Evolutionary conservation across 2,113 vertebrate species (phyloP), one percentile per base, ranked within the genome.

Genomic region (Tychaedon coryphoeus): DNA sequence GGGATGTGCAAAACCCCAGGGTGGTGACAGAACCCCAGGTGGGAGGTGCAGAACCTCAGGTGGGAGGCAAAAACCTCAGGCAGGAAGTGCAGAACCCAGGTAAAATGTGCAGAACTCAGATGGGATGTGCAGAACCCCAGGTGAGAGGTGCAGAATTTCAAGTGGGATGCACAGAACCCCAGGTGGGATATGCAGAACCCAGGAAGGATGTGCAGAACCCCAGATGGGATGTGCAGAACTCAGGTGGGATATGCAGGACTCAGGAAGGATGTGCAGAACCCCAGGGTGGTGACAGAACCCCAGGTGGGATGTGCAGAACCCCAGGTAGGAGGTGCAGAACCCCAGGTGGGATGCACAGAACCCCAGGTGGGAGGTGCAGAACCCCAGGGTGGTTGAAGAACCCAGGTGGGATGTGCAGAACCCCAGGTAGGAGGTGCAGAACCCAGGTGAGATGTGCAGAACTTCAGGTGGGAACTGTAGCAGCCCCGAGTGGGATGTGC

Each of bases 401-500:
- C n/a, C n/a, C n/a, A 13, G 14, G 12, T 60, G 36, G 19, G 34
- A 60, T 2, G 9, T 23, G 2, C 40, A 66, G n/a, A 40, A 9
- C 60, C 45, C 2, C 2, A 0, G 9, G 12, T n/a, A 47, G 33
- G 64, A 54, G 0, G 1, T 1, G 4, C 36, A 64, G 77, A 70
- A 10, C 6, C 7, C 1, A 29, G 3, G 4, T 25, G 26, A 12
- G 19, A 60, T 6, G 6, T 17, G 8, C n/a, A 58, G 31, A n/a
- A 12, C 6, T n/a, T n/a, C 6, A 16, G 23, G 19, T 58, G 34
- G 19, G 29, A 58, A 3, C 5, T 28, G 3, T 40, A 65, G 33
- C 24, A 19, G 36, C 36, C 47, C 15, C 2, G 0, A 6, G 8
- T 29, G 18, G 22, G 64, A 61, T 0, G 1, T 1, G 5, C 38